Evolutionary conservation across 2,888 invertebrate species (phyloP), one percentile per base, ranked within the genome.

Genomic region (Hesperia comma): DNA sequence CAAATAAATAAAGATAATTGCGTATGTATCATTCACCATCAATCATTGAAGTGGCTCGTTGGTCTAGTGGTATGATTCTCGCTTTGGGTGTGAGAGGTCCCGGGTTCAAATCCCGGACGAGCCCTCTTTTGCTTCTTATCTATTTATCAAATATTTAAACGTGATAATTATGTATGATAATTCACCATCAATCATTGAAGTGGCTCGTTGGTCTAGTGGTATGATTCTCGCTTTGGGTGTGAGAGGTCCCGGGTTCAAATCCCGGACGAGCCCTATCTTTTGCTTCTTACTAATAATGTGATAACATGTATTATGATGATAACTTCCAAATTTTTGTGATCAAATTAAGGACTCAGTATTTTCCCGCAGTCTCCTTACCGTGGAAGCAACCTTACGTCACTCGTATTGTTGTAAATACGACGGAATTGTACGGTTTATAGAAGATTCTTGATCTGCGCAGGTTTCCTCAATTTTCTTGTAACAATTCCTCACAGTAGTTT

Each of bases 221-320:
- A 93, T 93, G 92, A 92, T 93, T 93, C 89, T 92, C 93, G 92
- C 92, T 93, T 93, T 87, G 92, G 93, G 93, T 93, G 93, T 92
- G 93, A 93, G 92, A 92, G 93, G 93, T 93, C 93, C 92, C 93
- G 93, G 93, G 93, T 93, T 93, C 92, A 93, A 93, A 92, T 93
- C 93, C 93, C 93, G 93, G 93, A 92, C 93, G 93, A 92, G 93
- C 93, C 93, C 93, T 49, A 10, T 49, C 33, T 33, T 33, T 33
- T 33, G 33, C 5, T 33, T 33, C 33, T 33, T 33, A n/a, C 33
- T 33, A 33, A 33, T 33, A 33, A 33, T 3, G 33, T 33, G n/a
- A n/a, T n/a, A n/a, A n/a, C n/a, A n/a, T n/a, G 6, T 33, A 33
- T 33, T 6, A 33, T 2, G 10, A 33, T 8, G 33, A 33, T 8